These are phyloP conservation scores for Callaeas wilsoni DNA, from an alignment of 2,113 vertebrate species.

Conservation along the genomic window DNA sequence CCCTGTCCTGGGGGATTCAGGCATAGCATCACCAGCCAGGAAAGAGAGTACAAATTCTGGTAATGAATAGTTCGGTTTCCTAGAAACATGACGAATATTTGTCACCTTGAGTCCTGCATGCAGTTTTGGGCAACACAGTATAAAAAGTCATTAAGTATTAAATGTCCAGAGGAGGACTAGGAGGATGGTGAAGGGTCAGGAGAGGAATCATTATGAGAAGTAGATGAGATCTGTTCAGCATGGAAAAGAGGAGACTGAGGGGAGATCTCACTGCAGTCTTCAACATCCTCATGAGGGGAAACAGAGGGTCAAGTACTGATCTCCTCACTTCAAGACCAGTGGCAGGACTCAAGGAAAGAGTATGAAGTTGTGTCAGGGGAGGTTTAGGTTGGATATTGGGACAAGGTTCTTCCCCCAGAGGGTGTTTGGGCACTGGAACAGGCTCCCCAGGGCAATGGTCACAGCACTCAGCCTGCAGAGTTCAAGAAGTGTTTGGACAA, in stretches of 20 bases:
- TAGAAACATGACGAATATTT: background rate
- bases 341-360: background rate
- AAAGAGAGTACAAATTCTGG: background rate
- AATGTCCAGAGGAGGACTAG: background rate
- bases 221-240: background rate
- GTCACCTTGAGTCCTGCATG: background rate
- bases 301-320: background rate
- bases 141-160: background rate
- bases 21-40: fast-evolving
- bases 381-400: background rate
- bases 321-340: no score
- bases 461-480: background rate
- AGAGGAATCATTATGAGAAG: background rate
- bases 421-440: background rate
- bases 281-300: background rate
- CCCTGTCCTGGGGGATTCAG: background rate
- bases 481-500: background rate
- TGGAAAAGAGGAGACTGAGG: background rate
- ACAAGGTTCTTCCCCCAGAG: background rate
- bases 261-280: background rate
- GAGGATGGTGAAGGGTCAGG: background rate
- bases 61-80: background rate
- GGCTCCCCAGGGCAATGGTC: background rate
- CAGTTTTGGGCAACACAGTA: background rate
- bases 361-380: background rate